phyloP scores from a whole-genome alignment of 1,140 invertebrate species.

The Zaprionus taronus region DNA sequence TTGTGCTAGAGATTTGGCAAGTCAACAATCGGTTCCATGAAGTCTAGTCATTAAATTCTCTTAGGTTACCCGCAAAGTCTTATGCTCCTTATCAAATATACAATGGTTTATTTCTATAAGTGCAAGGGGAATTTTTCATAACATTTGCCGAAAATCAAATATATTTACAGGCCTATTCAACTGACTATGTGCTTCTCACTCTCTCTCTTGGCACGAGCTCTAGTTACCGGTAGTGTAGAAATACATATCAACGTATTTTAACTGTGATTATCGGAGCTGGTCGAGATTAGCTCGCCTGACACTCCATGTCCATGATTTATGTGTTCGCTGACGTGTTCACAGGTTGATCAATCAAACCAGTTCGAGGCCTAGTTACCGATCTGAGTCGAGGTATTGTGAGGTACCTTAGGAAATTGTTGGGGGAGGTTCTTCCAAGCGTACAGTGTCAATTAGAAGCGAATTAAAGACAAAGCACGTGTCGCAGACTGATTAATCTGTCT shows the following conservation, averaged over 20 bases:
- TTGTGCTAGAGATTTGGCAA: background rate
- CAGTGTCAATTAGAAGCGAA: conserved; percentile 33
- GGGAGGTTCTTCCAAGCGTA: background rate
- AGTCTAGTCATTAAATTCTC: background rate
- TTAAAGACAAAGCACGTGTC: conserved; percentile 24
- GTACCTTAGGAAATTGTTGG: conserved; percentile 15
- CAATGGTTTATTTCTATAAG: background rate
- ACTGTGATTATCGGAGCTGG: conserved; percentile 36
- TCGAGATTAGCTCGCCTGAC: conserved; percentile 44
- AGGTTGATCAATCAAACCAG: conserved; percentile 50
- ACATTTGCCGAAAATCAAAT: background rate
- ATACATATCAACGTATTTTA: conserved; percentile 19
- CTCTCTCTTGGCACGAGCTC: background rate
- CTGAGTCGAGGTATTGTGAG: background rate
- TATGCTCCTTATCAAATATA: background rate
- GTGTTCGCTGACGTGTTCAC: conserved; percentile 28
- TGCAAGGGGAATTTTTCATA: background rate
- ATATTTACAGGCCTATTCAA: background rate
- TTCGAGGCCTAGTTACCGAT: conserved; percentile 34
- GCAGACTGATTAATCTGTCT: conserved; percentile 32
- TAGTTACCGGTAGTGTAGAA: background rate
- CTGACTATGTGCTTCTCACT: background rate
- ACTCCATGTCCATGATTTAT: conserved; percentile 50
- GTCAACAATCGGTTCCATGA: background rate
- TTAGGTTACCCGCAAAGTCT: background rate